Evolutionary conservation across 1,140 invertebrate species (phyloP).

Genomic region (Danaus plexippus): DNA sequence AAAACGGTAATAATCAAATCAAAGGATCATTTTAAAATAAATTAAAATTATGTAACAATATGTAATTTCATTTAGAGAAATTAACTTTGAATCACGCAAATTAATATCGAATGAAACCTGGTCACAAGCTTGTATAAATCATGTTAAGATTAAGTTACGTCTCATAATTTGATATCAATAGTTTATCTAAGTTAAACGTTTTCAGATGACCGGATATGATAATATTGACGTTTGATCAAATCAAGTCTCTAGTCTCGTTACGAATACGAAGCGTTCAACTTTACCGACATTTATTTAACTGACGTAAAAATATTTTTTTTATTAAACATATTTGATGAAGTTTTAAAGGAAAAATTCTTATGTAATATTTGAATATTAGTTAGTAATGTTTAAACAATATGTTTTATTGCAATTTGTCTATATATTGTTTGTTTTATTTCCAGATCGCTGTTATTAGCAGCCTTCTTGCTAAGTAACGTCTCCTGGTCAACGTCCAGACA

Average conservation of each 20-base stretch:
- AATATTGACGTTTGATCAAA: constrained; percentile 21
- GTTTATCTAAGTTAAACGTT: constrained; percentile 15
- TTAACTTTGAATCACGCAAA: too few species aligned
- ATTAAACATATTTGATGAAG: too few species aligned
- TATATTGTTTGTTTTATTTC: constrained; percentile 24
- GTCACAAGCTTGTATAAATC: not conserved
- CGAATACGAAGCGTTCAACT: too few species aligned
- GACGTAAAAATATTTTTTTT: too few species aligned
- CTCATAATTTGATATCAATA: constrained; percentile 33
- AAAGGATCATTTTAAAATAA: too few species aligned
- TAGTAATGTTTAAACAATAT: not conserved
- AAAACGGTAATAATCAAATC: too few species aligned
- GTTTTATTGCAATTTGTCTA: not conserved
- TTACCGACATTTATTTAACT: too few species aligned
- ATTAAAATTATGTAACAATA: too few species aligned
- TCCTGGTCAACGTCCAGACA: constrained; percentile 56
- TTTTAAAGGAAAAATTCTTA: too few species aligned
- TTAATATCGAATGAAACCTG: too few species aligned
- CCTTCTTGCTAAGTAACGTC: constrained; percentile 58
- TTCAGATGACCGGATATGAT: constrained; percentile 22
- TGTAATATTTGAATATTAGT: too few species aligned
- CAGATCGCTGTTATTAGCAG: constrained; percentile 64
- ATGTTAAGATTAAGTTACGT: constrained; percentile 12
- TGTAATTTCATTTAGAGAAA: too few species aligned
- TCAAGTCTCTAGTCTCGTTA: constrained; percentile 10